Evolutionary conservation across 2,113 vertebrate species (phyloP), one percentile per base, ranked within the genome.

Genomic region (Tyto alba): DNA sequence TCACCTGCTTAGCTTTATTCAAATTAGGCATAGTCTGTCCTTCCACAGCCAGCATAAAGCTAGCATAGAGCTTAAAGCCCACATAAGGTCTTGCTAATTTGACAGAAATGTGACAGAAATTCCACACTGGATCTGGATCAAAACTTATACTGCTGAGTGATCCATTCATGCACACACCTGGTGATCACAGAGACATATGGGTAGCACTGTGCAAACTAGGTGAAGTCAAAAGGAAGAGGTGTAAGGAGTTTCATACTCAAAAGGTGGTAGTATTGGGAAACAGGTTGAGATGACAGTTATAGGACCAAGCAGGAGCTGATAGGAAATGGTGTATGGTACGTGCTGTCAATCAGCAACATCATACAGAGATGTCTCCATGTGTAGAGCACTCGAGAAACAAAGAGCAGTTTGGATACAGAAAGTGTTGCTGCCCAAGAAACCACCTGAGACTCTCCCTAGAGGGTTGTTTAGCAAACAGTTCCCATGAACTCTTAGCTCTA

Each of bases 31-130:
- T 77, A 1, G 0, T 27, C 38, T 91, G 64, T 87, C 83, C 73
- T 89, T 84, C 72, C 55, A 84, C 38, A 86, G 64, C n/a, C 80
- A 92, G 64, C 68, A 52, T 47, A 67, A 92, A 93, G 71, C 53
- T 90, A 71, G 85, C 75, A 85, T 76, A 80, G 93, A 89, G n/a
- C 83, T 93, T 89, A 84, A 93, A 92, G 76, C 60, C 45, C 69
- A 36, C 76, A 29, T 77, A 93, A 95, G 30, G 60, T 71, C 56
- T 59, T 34, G 9, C 14, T 97, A 81, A 92, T 95, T 89, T 92
- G 83, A 91, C 86, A 95, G 79, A 84, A 96, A 50, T 21, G 6
- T 86, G 86, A 90, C 80, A 95, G 88, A 92, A 95, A 75, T 72
- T 67, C 80, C 63, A 25, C 84, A 36, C 38, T 67, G 47, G 48